Conservation (phyloP, 2,888 invertebrate species). For the Eupithecia vulgata region DNA sequence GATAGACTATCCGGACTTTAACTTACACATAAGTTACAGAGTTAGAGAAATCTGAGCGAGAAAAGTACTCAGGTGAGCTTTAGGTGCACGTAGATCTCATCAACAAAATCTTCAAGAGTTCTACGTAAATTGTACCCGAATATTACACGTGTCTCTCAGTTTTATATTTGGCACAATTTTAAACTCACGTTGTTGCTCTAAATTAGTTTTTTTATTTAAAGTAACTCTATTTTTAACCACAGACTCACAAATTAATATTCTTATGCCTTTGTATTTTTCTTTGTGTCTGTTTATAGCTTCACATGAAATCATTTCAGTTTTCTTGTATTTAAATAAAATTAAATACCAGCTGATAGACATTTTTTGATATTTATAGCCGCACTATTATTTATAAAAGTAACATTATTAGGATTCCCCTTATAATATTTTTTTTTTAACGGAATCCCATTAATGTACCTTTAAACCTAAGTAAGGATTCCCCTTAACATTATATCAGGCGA, state of each 20-base stretch:
- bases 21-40: background rate
- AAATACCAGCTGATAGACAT: background rate
- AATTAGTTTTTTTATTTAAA: background rate
- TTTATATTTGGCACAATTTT: constrained; percentile 72
- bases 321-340: background rate
- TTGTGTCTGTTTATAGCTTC: background rate
- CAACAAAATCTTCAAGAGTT: background rate
- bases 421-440: no score
- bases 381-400: background rate
- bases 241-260: background rate
- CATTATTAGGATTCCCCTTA: no score
- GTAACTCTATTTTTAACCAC: background rate
- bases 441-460: no score
- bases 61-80: background rate
- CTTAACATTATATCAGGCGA: no score
- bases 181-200: constrained; percentile 65
- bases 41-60: background rate
- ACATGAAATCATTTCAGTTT: background rate
- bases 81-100: background rate
- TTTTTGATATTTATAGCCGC: background rate
- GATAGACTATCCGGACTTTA: background rate
- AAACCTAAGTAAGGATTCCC: no score
- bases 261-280: background rate
- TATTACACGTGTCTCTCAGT: constrained; percentile 70
- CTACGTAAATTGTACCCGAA: constrained; percentile 40